Evolutionary conservation across 2,797 vertebrate species (phyloP), one percentile per base, ranked within the genome.

Genomic region (Galagoides demidoff): DNA sequence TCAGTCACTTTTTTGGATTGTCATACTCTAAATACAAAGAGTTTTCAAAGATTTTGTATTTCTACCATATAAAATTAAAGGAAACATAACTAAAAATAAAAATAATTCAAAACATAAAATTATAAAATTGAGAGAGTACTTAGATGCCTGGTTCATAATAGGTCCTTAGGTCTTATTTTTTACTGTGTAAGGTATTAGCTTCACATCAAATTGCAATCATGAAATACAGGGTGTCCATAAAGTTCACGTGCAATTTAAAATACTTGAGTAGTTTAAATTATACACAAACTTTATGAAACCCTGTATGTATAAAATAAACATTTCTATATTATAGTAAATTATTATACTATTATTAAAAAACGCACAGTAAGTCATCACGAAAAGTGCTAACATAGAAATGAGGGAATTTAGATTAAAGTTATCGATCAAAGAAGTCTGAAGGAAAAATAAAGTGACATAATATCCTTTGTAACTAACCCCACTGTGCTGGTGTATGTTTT

Each of bases 361-460:
- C 57, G 89, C 34, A 94, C 31, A 92, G 52, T 88, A 92, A 96
- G 34, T 37, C 63, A 84, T 89, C 27, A 17, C 34, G 52, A 81
- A 83, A 63, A 95, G 34, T 86, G 76, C 31, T 93, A 95, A 84
- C 63, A 95, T 37, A 94, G 94, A 95, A 91, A 91, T 91, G 90
- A 93, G 76, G 29, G 43, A 68, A 97, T 92, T 93, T 94, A 97
- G 95, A 97, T 97, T 98, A 97, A 98, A 97, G 96, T 95, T 95
- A 97, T 97, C 68, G 92, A 97, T 97, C 96, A 96, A 95, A 85
- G 73, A 34, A 68, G 20, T 91, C 59, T 76, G 79, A 77, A 37
- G 66, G 29, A 6, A 76, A 43, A 94, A 94, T 86, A 73, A 20
- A 70, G 86, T 89, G 61, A 87, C 78, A 82, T 83, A 95, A 70